Evolutionary conservation across 2,888 invertebrate genomes (phyloP), one percentile per base, ranked within the genome.

Genomic region (Drosophila subsilvestris): DNA sequence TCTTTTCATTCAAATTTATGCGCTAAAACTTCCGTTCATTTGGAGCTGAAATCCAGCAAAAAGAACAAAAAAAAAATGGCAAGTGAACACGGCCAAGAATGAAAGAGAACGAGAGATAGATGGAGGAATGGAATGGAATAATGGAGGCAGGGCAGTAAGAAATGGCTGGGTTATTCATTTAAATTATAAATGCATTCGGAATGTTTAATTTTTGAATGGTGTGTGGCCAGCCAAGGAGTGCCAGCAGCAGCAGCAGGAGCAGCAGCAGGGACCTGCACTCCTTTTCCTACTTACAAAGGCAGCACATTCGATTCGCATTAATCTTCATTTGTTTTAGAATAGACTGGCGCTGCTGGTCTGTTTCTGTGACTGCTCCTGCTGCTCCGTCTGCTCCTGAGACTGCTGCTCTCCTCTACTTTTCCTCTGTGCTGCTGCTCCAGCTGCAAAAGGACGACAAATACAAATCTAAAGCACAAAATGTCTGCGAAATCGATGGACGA

Each of bases 141-240:
- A 17, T 27, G 32, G 43, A 53, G 55, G 25, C 55, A 43, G 22
- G 49, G 62, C 49, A 58, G 49, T 59, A 50, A 70, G 79, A 78
- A 71, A 66, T 71, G 58, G 66, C 71, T 56, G 81, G 89, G 87
- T 88, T 89, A 84, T 86, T 86, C 85, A 86, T 86, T 85, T 89
- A 89, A 86, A 89, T 86, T 89, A 86, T 86, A 86, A 89, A 89
- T 86, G 89, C 85, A 86, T 80, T 89, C 89, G 87, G 85, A 84
- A 89, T 86, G 85, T 88, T 86, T 86, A 86, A 86, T 86, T 86
- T 89, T 85, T 85, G 88, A 88, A 85, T 89, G 73, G 84, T 76
- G 74, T 66, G 78, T 76, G 76, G 73, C 82, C 45, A 65, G 74
- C 75, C 57, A 53, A 20, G 69, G 65, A 55, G 61, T 45, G 37